phyloP scores from a whole-genome alignment of 2,797 vertebrate genomes.

The Cyclura pinguis region DNA sequence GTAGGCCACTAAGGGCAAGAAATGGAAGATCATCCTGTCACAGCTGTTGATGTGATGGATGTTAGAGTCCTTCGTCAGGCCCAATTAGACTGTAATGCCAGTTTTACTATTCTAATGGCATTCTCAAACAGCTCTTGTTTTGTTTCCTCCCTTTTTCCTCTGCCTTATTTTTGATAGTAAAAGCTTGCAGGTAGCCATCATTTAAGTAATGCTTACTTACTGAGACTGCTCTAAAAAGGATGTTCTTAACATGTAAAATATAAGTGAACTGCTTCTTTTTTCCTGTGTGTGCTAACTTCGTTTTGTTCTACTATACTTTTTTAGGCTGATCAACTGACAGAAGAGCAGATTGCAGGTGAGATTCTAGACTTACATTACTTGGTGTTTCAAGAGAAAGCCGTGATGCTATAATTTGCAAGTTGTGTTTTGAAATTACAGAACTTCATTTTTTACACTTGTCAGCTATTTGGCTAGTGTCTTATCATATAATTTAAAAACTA shows the following conservation, averaged over 20 bases:
- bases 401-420: slow-evolving; percentile 28
- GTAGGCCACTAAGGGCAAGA: not conserved
- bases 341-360: slow-evolving; percentile 99
- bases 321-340: slow-evolving; percentile 99
- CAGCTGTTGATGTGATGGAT: not conserved
- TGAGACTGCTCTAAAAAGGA: not conserved
- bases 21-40: not conserved
- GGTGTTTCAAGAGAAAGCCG: not conserved
- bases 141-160: not conserved
- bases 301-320: slow-evolving; percentile 55
- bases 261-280: not conserved
- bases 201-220: not conserved
- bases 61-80: not conserved
- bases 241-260: not conserved
- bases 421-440: slow-evolving; percentile 7
- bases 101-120: not conserved
- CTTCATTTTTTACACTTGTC: not conserved
- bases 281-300: not conserved
- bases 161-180: not conserved
- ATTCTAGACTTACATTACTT: slow-evolving; percentile 10
- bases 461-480: not conserved
- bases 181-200: not conserved
- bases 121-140: not conserved
- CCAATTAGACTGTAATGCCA: not conserved
- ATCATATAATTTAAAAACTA: not conserved